Percentiles rank a stretch among this genome's conserved stretches.
These are phyloP conservation scores for Parus major DNA, from an alignment of 2,113 vertebrate species.

Conservation along the genomic window DNA sequence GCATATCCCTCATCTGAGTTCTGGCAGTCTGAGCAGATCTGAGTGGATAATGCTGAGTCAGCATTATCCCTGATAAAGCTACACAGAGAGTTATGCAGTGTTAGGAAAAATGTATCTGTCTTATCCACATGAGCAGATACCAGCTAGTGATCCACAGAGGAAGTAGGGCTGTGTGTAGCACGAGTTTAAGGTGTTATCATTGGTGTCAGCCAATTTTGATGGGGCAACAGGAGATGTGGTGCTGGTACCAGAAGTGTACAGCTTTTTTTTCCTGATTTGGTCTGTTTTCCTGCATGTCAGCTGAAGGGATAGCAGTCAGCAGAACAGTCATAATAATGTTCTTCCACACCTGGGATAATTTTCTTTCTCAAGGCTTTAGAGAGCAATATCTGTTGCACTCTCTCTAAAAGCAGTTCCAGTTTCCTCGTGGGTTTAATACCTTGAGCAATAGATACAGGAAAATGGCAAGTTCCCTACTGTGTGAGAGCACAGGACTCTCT, in stretches of 20 bases:
- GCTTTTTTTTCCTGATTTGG: neutral
- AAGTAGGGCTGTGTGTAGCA: neutral
- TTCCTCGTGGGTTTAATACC: neutral
- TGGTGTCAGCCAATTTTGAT: neutral
- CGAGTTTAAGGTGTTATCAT: neutral
- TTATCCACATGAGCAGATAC: accelerated
- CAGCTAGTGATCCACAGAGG: neutral
- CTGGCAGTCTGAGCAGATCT: neutral
- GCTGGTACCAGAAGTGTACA: too few species aligned
- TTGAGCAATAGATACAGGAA: neutral
- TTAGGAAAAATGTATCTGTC: neutral
- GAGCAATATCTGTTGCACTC: neutral
- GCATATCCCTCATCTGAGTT: neutral
- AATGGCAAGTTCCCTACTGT: neutral
- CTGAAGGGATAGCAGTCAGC: neutral
- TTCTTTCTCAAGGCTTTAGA: neutral
- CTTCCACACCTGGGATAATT: neutral
- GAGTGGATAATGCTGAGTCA: neutral
- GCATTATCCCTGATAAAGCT: neutral
- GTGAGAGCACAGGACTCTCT: neutral
- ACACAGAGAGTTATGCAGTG: accelerated
- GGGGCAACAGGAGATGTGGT: neutral
- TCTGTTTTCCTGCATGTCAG: neutral
- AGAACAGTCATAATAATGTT: neutral
- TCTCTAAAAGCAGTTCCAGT: neutral